Percentiles rank a stretch among this genome's conserved stretches.
phyloP scores from a whole-genome alignment of 2,888 invertebrate genomes.

The Eilema caniola region DNA sequence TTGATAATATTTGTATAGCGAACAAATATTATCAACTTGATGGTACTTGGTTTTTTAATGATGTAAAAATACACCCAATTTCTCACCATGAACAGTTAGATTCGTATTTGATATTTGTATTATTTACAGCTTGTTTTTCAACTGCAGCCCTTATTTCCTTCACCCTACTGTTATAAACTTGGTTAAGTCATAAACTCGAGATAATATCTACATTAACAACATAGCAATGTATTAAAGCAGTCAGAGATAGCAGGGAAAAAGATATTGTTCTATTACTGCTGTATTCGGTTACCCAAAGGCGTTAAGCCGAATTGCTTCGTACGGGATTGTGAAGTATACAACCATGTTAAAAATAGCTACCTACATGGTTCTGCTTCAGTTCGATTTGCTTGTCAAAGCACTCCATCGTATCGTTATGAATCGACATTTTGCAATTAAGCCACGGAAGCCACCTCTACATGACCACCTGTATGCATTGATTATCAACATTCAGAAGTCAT shows the following conservation, averaged over 20 bases:
- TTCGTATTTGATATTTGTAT: not conserved
- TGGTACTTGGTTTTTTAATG: no score
- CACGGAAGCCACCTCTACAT: constrained; percentile 9
- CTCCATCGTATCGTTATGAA: not conserved
- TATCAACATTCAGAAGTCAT: not conserved
- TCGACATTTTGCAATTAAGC: constrained; percentile 20
- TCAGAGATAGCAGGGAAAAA: constrained; percentile 12
- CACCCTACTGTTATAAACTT: constrained; percentile 5
- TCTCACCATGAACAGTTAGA: not conserved
- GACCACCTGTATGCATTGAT: not conserved
- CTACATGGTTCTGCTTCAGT: constrained; percentile 7
- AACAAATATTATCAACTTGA: no score
- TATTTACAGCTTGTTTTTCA: constrained; percentile 11
- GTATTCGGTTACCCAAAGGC: constrained; percentile 18
- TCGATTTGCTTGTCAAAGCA: constrained; percentile 22
- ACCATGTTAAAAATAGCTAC: not conserved
- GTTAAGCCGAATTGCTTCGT: constrained; percentile 23
- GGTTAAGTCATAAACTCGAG: constrained; percentile 6
- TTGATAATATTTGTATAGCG: no score
- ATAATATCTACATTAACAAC: constrained; percentile 13
- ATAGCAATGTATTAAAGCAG: constrained; percentile 6
- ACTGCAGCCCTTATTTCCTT: constrained; percentile 4
- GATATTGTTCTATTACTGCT: constrained; percentile 22
- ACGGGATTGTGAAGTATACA: constrained; percentile 14
- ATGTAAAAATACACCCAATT: no score